Base-by-base conservation (phyloP, 2,113 vertebrate species). In the Siniperca knerii region DNA sequence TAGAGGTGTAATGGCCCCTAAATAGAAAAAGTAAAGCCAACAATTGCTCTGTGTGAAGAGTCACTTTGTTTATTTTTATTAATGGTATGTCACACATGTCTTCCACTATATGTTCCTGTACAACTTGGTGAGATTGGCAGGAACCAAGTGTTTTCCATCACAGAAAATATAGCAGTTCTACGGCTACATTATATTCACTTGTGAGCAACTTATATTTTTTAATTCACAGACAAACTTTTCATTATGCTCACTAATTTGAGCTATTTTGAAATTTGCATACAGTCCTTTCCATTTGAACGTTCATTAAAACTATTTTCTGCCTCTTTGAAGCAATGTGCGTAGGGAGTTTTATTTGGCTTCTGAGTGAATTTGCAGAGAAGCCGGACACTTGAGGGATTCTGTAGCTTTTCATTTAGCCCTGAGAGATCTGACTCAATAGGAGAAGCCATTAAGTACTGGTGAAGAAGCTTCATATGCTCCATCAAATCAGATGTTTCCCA, bases 341-440 rank as follows among this genome's bases (percentile, higher is more conserved):
- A n/a, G 18, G 20, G n/a, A 54, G 6, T 44, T 80, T 55, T 25
- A 57, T 88, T 77, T 58, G 66, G 13, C 8, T 10, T 21, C 37
- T 46, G 55, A 68, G 65, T 72, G 72, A 46, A 50, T 84, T n/a
- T 88, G 61, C 18, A 46, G 20, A 42, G 61, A 70, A 2, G 76
- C 16, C 2, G 29, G 23, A 46, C 75, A 52, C 62, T 78, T 16
- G 7, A 75, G 7, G 7, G 8, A 29, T 25, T 44, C 64, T 40
- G 16, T 2, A 13, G 61, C 77, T 74, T 77, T 68, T 74, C n/a
- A 70, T 86, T 83, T 60, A 13, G 76, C 69, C 50, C 74, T 75
- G 64, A 83, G 69, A 77, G 79, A 23, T 69, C 42, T 2, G 77
- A 25, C 3, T 90, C 74, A 90, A 76, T 35, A 75, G 35, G 40